Conservation (phyloP, 2,797 vertebrate genomes). For the Coranthus polyacanthus region DNA sequence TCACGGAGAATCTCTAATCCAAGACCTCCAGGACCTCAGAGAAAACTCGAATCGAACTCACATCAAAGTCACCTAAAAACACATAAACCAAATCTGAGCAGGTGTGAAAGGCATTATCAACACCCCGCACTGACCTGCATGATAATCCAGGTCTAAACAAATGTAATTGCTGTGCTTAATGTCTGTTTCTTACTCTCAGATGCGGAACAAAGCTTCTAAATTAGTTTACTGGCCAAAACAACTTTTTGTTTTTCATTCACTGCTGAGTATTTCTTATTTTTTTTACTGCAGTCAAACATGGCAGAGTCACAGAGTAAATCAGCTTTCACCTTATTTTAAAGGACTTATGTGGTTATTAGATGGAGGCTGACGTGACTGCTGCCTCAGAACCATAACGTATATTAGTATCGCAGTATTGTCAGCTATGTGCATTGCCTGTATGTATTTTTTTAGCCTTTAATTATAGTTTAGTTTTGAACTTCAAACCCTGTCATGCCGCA, state of each 20-base stretch:
- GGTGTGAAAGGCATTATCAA: slow-evolving; percentile 62
- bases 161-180: slow-evolving; percentile 21
- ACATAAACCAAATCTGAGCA: slow-evolving; percentile 39
- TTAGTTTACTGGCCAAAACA: background rate
- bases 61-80: slow-evolving; percentile 44
- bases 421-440: too few relatives aligned
- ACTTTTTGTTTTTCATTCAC: background rate
- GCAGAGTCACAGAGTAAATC: too few relatives aligned
- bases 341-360: too few relatives aligned
- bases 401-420: too few relatives aligned
- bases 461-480: too few relatives aligned
- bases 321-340: too few relatives aligned
- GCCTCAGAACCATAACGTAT: too few relatives aligned
- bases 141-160: slow-evolving; percentile 18
- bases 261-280: too few relatives aligned
- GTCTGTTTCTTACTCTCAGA: background rate
- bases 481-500: too few relatives aligned
- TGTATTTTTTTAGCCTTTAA: too few relatives aligned
- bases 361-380: too few relatives aligned
- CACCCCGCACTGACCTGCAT: background rate
- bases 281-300: too few relatives aligned
- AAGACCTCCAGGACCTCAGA: slow-evolving; percentile 35
- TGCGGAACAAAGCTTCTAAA: background rate
- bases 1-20: slow-evolving; percentile 62
- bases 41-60: slow-evolving; percentile 54